Percentiles rank a stretch among this genome's conserved stretches.
Conservation (phyloP, 2,888 invertebrate genomes). For the Anthophora plumipes region DNA sequence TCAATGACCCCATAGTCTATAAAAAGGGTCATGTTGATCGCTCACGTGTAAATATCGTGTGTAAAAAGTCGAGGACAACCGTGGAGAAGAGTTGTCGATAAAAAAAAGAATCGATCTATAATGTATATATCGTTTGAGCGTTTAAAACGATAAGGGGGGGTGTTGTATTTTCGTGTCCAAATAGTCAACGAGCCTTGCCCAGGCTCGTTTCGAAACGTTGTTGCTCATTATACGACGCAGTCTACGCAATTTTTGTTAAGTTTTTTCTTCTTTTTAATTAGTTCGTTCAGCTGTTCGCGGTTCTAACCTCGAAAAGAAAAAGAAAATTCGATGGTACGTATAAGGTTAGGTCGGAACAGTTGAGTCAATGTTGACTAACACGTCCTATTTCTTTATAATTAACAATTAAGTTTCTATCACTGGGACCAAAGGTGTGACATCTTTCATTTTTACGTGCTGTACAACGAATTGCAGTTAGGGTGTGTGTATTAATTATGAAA, state of each 20-base stretch:
- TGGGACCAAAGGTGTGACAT: slow-evolving; percentile 83
- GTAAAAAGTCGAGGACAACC: slow-evolving; percentile 52
- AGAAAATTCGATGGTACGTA: slow-evolving; percentile 36
- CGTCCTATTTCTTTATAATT: slow-evolving; percentile 75
- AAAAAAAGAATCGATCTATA: slow-evolving; percentile 27
- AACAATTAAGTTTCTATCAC: slow-evolving; percentile 80
- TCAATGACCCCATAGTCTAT: not conserved
- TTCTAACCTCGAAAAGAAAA: slow-evolving; percentile 45
- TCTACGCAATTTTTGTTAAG: slow-evolving; percentile 52
- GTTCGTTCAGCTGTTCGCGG: slow-evolving; percentile 49
- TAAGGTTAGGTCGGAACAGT: slow-evolving; percentile 66
- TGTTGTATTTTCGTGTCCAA: slow-evolving; percentile 46
- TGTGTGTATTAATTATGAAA: slow-evolving; percentile 43
- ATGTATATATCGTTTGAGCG: slow-evolving; percentile 57
- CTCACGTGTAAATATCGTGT: slow-evolving; percentile 64
- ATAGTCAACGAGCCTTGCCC: slow-evolving; percentile 46
- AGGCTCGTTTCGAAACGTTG: slow-evolving; percentile 55
- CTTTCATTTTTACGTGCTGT: slow-evolving; percentile 76
- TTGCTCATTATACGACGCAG: slow-evolving; percentile 65
- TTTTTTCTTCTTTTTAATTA: slow-evolving; percentile 50
- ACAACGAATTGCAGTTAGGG: slow-evolving; percentile 71
- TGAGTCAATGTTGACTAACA: slow-evolving; percentile 67
- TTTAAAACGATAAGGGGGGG: slow-evolving; percentile 41
- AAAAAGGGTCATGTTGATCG: slow-evolving; percentile 15
- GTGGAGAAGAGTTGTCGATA: slow-evolving; percentile 22